Conservation (phyloP, 2,888 invertebrate genomes). For the Clunio marinus region DNA sequence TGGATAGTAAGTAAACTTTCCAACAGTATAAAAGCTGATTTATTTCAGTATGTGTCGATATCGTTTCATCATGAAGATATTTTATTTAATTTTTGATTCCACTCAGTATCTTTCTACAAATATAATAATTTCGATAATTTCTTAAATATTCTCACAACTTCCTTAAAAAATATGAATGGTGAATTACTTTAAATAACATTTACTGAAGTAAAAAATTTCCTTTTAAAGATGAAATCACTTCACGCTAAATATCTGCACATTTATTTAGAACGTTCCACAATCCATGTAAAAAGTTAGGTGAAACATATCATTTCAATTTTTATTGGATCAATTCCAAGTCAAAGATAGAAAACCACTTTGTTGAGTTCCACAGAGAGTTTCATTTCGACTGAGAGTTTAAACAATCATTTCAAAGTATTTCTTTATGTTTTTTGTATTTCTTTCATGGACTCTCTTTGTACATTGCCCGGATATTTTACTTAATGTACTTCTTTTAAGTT, state of each 20-base stretch:
- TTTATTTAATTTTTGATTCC: too few species aligned
- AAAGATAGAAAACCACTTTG: not conserved
- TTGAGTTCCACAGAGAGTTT: not conserved
- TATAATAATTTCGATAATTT: not conserved
- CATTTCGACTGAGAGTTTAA: not conserved
- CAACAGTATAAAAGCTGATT: conserved; percentile 21
- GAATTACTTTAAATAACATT: too few species aligned
- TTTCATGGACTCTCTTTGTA: too few species aligned
- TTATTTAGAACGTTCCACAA: too few species aligned
- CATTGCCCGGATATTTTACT: not conserved
- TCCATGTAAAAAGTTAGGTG: too few species aligned
- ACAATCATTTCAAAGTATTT: conserved; percentile 7
- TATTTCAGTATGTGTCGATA: conserved; percentile 21
- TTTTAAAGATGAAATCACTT: too few species aligned
- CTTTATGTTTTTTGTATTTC: not conserved
- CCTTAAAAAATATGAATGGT: too few species aligned
- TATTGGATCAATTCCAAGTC: not conserved
- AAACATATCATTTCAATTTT: not conserved
- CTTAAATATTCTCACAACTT: not conserved
- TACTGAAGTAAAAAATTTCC: too few species aligned
- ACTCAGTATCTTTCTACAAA: too few species aligned
- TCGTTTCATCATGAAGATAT: not conserved
- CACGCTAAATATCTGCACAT: too few species aligned
- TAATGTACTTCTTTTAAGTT: not conserved
- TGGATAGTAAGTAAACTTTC: too few species aligned